A percentile compares a stretch with the other conserved stretches of the same genome.
Conservation (phyloP, 2,113 vertebrate genomes). For the Mystacornis crossleyi region DNA sequence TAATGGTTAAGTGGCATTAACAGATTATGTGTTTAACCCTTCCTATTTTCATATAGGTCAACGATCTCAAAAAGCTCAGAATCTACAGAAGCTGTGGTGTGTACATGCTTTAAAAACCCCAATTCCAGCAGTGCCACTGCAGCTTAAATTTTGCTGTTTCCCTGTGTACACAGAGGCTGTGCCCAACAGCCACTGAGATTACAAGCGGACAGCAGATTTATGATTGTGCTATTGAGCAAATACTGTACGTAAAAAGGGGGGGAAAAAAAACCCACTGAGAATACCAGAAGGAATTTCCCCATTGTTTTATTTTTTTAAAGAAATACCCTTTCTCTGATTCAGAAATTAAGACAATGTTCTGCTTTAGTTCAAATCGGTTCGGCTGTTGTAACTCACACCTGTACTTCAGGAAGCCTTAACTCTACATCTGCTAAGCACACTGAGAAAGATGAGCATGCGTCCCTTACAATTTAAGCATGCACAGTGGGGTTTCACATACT, state of each 20-base stretch:
- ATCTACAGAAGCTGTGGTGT: not conserved
- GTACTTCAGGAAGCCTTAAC: not conserved
- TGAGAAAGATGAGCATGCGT: not conserved
- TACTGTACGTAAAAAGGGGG: not conserved
- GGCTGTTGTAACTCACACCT: not conserved
- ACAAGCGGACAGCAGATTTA: not conserved
- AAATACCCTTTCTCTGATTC: not conserved
- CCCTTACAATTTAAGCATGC: not conserved
- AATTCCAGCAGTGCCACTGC: not conserved
- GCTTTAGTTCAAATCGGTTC: not conserved
- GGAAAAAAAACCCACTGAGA: not conserved
- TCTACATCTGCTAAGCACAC: not conserved
- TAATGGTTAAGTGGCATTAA: not conserved
- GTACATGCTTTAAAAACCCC: not conserved
- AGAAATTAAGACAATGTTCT: not conserved
- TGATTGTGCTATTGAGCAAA: not conserved
- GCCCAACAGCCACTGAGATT: not conserved
- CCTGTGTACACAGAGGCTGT: fast-evolving
- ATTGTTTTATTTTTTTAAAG: not conserved
- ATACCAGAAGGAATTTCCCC: not conserved
- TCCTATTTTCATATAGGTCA: not conserved
- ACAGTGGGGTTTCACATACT: not conserved
- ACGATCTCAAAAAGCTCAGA: not conserved
- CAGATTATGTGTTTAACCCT: not conserved
- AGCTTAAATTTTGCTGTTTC: not conserved